Conservation (phyloP, 1,140 invertebrate species). For the Camponotus floridanus region DNA sequence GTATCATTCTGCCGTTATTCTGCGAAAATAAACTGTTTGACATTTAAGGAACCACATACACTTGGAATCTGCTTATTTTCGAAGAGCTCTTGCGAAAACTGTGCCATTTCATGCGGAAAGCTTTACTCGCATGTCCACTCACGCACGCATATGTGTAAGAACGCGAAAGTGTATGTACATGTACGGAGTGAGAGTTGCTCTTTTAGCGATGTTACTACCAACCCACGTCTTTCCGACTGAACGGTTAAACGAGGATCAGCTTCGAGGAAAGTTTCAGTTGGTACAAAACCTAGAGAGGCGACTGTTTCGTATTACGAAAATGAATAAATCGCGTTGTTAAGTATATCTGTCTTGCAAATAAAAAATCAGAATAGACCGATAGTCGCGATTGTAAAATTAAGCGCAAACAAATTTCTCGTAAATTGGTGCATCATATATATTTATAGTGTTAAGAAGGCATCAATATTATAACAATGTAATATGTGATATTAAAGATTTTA, state of each 20-base stretch:
- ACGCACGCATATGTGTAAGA: neutral
- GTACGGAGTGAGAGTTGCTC: constrained; percentile 78
- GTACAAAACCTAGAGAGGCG: constrained; percentile 63
- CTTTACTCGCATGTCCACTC: neutral
- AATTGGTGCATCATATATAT: neutral
- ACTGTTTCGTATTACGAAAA: constrained; percentile 49
- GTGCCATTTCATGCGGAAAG: constrained; percentile 19
- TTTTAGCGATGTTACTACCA: constrained; percentile 74
- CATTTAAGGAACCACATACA: constrained; percentile 27
- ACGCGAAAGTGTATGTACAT: neutral
- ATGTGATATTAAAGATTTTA: constrained; percentile 9
- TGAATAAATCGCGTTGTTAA: neutral
- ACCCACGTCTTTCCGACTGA: constrained; percentile 76
- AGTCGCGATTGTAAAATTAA: neutral
- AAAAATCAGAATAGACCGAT: neutral
- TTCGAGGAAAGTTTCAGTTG: constrained; percentile 80
- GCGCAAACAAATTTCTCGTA: neutral
- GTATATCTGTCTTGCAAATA: neutral
- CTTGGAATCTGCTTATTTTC: constrained; percentile 26
- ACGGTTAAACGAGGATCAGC: constrained; percentile 74
- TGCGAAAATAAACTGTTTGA: constrained; percentile 43
- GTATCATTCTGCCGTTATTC: constrained; percentile 2
- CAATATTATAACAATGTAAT: neutral
- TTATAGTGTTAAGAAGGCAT: neutral
- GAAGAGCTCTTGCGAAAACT: constrained; percentile 41